These are phyloP conservation scores for Anastrepha ludens DNA, from an alignment of 1,140 invertebrate species.

Conservation along the genomic window DNA sequence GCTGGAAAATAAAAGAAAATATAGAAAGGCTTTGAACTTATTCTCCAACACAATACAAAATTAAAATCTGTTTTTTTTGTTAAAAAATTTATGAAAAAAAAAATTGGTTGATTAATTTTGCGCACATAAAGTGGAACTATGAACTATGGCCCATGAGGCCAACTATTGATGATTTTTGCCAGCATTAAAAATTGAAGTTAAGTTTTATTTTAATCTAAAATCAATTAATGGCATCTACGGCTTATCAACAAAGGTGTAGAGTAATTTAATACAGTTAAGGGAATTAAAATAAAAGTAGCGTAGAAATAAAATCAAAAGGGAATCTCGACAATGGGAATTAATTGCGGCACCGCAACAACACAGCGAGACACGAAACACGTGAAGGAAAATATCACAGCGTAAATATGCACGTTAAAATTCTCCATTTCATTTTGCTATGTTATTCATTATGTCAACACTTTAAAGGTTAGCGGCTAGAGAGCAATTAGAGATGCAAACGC, in stretches of 20 bases:
- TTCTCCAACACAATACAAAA: too few species aligned
- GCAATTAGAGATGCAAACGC: conserved; percentile 48
- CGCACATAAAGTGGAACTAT: too few species aligned
- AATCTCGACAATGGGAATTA: conserved; percentile 34
- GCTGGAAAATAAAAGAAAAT: too few species aligned
- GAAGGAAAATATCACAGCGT: background rate
- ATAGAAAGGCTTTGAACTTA: too few species aligned
- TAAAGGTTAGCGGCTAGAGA: conserved; percentile 38
- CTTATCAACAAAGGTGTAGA: background rate
- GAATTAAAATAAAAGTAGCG: conserved; percentile 14
- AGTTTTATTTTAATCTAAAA: background rate
- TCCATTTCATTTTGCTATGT: background rate
- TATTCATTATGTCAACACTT: conserved; percentile 46
- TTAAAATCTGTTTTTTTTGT: too few species aligned
- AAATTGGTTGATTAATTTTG: too few species aligned
- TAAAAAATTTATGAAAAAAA: too few species aligned
- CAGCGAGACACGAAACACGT: background rate
- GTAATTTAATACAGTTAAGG: background rate
- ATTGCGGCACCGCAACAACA: conserved; percentile 25
- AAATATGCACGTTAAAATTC: background rate
- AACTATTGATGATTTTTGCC: too few species aligned
- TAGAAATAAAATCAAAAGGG: background rate
- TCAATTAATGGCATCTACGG: background rate
- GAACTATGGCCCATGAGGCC: too few species aligned
- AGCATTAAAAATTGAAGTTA: too few species aligned